Evolutionary conservation across 2,113 vertebrate species (phyloP).

Genomic region (Cottus gobio): DNA sequence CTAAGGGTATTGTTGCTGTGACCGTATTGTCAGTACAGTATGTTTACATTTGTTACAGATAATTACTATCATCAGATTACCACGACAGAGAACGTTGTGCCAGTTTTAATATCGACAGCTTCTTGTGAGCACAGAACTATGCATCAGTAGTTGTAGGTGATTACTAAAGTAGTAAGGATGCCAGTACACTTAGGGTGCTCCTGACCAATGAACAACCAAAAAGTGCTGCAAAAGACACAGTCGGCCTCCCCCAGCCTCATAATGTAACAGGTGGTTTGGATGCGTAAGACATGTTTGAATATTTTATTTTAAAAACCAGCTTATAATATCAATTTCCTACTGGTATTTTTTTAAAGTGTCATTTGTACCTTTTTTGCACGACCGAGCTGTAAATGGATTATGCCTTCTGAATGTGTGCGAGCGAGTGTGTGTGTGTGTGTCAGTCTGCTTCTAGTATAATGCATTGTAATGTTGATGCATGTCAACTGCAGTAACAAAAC

Average conservation of each 20-base stretch:
- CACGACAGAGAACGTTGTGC: conserved; percentile 37
- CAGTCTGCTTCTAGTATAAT: conserved; percentile 70
- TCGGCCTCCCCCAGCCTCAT: conserved; percentile 42
- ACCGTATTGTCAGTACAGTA: conserved; percentile 40
- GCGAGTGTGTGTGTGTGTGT: conserved; percentile 39
- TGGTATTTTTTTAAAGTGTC: conserved; percentile 70
- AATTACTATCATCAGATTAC: conserved; percentile 29
- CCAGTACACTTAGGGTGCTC: conserved; percentile 38
- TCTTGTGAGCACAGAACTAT: conserved; percentile 71
- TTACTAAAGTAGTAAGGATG: conserved; percentile 36
- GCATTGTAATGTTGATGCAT: conserved; percentile 83
- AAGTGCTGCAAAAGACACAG: conserved; percentile 71
- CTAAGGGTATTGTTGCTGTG: conserved; percentile 32
- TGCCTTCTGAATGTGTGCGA: conserved; percentile 61
- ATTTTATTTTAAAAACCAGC: conserved; percentile 60
- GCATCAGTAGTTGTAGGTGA: conserved; percentile 69
- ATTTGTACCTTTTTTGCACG: conserved; percentile 83
- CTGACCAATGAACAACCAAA: conserved; percentile 73
- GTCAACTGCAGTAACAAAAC: conserved; percentile 76
- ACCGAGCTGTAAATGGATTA: conserved; percentile 69
- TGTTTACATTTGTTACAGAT: conserved; percentile 70
- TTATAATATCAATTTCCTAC: conserved; percentile 59
- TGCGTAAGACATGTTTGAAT: conserved; percentile 51
- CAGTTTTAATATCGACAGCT: conserved; percentile 52
- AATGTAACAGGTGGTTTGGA: conserved; percentile 65